Percentiles rank a stretch among this genome's conserved stretches.
Conservation (phyloP, 2,113 vertebrate species). For the Genyomyrus donnyi region DNA sequence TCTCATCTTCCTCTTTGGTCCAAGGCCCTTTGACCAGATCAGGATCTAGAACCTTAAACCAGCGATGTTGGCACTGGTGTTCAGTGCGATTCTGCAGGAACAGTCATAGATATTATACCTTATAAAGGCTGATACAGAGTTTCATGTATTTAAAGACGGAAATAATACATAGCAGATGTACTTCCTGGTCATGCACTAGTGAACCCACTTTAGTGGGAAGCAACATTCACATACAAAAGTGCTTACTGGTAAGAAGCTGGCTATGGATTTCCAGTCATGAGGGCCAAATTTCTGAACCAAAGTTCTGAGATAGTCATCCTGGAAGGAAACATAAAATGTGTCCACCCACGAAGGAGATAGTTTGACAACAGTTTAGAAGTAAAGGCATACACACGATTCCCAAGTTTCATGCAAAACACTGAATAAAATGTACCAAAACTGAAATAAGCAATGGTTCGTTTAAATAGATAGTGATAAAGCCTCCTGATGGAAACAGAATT, state of each 20-base stretch:
- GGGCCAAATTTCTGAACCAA: conserved; percentile 79
- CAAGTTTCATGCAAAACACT: neutral
- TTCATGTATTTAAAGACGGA: neutral
- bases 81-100: conserved; percentile 77
- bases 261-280: conserved; percentile 84
- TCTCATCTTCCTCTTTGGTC: conserved; percentile 98
- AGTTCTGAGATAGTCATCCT: conserved; percentile 83
- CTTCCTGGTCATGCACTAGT: neutral
- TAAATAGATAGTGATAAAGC: neutral
- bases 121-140: neutral
- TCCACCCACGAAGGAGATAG: neutral
- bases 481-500: neutral
- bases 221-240: neutral
- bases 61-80: conserved; percentile 92
- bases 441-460: neutral
- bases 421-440: neutral
- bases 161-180: neutral
- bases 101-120: neutral
- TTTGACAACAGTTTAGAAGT: neutral
- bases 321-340: conserved; percentile 26
- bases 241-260: conserved; percentile 81
- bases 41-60: conserved; percentile 90
- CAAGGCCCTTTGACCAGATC: conserved; percentile 93
- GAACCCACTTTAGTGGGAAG: neutral
- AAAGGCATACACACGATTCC: neutral